These are phyloP conservation scores for Chaetops frenatus DNA, from an alignment of 2,113 vertebrate genomes.

Conservation along the genomic window DNA sequence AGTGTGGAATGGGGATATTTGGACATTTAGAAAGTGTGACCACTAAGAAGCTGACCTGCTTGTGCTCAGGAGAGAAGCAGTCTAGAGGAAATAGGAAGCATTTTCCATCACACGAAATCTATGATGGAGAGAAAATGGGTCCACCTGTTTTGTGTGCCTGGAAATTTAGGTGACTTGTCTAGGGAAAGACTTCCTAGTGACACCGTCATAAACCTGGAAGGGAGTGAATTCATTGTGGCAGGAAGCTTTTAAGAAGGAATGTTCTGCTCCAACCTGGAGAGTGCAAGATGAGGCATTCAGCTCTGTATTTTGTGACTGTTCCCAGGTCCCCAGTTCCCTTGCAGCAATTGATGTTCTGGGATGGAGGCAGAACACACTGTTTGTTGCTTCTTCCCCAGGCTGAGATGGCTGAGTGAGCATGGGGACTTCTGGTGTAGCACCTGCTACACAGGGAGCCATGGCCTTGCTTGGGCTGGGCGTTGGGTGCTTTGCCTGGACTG, in stretches of 20 bases:
- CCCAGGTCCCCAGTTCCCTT: neutral
- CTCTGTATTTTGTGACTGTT: neutral
- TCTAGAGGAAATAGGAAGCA: neutral
- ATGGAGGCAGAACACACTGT: neutral
- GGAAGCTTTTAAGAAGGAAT: neutral
- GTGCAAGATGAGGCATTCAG: neutral
- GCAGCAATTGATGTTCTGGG: neutral
- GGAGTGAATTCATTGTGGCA: neutral
- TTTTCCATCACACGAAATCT: neutral
- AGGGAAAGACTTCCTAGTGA: neutral
- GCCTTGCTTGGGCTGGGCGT: neutral
- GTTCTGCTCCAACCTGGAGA: neutral
- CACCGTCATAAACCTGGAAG: neutral
- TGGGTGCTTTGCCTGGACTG: neutral
- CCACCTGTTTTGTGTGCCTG: neutral
- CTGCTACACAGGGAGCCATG: neutral
- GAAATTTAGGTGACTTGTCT: neutral
- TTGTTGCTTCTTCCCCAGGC: neutral
- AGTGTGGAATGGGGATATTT: neutral
- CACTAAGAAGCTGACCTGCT: neutral
- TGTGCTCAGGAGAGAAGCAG: neutral
- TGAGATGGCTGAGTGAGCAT: neutral
- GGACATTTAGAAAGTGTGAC: neutral
- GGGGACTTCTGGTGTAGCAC: neutral
- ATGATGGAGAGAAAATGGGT: neutral